Evolutionary conservation across 2,888 invertebrate species (phyloP), one percentile per base, ranked within the genome.

Genomic region (Caenorhabditis sulstoni): DNA sequence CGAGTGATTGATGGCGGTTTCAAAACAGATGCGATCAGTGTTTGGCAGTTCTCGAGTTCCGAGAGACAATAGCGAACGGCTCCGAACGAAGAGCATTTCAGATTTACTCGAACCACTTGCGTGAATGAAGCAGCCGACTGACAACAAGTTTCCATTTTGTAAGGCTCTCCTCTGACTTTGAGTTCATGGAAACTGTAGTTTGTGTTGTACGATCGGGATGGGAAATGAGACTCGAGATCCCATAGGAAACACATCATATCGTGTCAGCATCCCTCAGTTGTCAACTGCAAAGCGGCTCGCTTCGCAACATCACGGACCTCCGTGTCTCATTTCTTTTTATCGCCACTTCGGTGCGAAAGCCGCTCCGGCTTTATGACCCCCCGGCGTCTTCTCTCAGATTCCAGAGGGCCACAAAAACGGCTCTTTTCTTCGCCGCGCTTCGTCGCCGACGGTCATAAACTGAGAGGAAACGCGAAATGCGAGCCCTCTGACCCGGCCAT

Each of bases 1-100:
- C 35, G 37, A 35, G 7, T 64, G 73, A 73, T 73, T 73, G 73
- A 73, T 44, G 57, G 64, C 62, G 71, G 71, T 64, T 64, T 73
- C 73, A 64, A 73, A 73, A 73, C 73, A 73, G 50, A 35, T 70
- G 70, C 29, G 52, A 47, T 47, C n/a, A 73, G 41, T 73, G 64
- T 73, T 73, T 73, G 64, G 49, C 57, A 64, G 64, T 49, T 8
- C 12, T n/a, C 57, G 47, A 16, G 66, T 66, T 67, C 50, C n/a
- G 29, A 14, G 12, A 1, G 37, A 20, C 1, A 39, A 22, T 37
- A n/a, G n/a, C n/a, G 29, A 35, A 18, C 35, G 35, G 29, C 7
- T 7, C 3, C 29, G 29, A 29, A 29, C 29, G 29, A 29, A 29
- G 29, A 29, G 29, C 29, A 29, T 29, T 29, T 29, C 29, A 29